Evolutionary conservation across 92 coral and sea anemone genomes (phyloP), one percentile per base, ranked within the genome.

Genomic region (Scolanthus callimorphus): DNA sequence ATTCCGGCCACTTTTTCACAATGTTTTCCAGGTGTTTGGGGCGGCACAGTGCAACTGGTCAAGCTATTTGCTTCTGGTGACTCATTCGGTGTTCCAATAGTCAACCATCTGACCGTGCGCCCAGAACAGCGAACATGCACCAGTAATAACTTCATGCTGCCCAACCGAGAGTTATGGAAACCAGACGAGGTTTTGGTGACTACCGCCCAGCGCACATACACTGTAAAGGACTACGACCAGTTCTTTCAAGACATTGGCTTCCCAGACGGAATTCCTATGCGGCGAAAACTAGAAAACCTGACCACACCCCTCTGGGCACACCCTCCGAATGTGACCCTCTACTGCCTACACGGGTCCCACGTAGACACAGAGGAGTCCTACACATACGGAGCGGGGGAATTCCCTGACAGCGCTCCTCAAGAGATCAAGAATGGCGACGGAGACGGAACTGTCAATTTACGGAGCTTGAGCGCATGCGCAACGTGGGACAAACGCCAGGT

Each of bases 161-260:
- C 95, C 15, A 87, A 90, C 34, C 61, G 80, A 8, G 95, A 87
- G 61, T 55, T 87, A 24, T 87, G 95, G 95, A 44, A 78, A 37
- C 62, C 79, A 52, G 77, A 77, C 21, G 95, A 82, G 48, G 68
- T 87, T 19, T 60, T 87, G 51, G 82, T 76, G 17, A 82, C 57
- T 37, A 87, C 95, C 9, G 76, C 90, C 1, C 31, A 55, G 31
- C 90, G 90, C 6, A 59, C 31, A 0, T 87, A 87, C 80, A 82
- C 95, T 23, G 84, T 82, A 9, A 62, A 54, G 20, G 74, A 87
- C 58, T 77, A 61, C 46, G 78, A 77, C 31, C 71, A 65, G 1
- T 82, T 77, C 76, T 87, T 87, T 20, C 58, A 64, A 25, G 90
- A 87, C 26, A 78, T 87, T 31, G 62, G 62, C 15, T 87, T 49